Evolutionary conservation across 92 coral and sea anemone species (phyloP).

Genomic region (Blastomussa wellsi): DNA sequence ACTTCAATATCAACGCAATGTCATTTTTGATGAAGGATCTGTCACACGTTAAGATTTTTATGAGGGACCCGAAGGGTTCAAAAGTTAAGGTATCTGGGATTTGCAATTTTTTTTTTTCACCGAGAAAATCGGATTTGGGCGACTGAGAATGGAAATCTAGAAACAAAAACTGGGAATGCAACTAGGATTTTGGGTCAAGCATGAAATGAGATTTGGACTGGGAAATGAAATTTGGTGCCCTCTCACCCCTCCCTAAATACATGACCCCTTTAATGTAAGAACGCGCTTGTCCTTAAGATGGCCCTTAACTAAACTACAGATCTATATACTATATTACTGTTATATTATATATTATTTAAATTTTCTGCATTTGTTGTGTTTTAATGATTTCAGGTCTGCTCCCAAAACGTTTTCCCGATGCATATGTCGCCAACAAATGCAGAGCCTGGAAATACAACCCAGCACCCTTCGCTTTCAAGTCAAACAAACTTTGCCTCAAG

Average conservation of each 20-base stretch:
- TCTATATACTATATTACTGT: too few species aligned
- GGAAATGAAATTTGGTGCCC: too few species aligned
- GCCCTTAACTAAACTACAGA: background rate
- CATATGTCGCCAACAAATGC: background rate
- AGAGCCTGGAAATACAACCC: slow-evolving; percentile 8
- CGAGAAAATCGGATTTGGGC: too few species aligned
- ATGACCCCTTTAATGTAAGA: too few species aligned
- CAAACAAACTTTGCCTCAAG: background rate
- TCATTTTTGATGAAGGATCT: background rate
- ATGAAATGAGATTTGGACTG: too few species aligned
- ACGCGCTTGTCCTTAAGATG: background rate
- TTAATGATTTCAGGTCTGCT: background rate
- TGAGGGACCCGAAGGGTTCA: too few species aligned
- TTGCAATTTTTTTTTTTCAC: too few species aligned
- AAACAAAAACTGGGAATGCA: too few species aligned
- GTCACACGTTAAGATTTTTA: background rate
- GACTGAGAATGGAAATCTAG: too few species aligned
- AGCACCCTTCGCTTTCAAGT: background rate
- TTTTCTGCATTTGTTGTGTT: background rate
- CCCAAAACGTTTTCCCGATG: background rate
- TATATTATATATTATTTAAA: background rate
- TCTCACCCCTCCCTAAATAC: too few species aligned
- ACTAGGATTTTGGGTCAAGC: too few species aligned
- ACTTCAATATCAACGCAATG: background rate
- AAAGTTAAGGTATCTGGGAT: too few species aligned